Conservation (phyloP, 2,797 vertebrate genomes). For the Notoglanidium macrostoma region DNA sequence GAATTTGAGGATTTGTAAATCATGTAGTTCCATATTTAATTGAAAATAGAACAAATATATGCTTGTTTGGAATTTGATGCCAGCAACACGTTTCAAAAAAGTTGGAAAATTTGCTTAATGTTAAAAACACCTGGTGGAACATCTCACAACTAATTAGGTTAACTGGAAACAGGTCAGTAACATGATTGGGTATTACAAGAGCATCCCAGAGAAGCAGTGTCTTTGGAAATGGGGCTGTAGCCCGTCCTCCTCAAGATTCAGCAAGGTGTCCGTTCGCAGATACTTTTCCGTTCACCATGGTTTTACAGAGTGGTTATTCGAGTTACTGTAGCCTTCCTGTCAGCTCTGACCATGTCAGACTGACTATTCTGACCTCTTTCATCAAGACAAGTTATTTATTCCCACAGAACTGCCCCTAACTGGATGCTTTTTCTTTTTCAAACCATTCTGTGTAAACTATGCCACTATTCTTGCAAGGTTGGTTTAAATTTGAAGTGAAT, state of each 20-base stretch:
- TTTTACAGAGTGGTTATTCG: background rate
- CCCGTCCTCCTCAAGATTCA: background rate
- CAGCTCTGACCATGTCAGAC: background rate
- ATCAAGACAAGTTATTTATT: background rate
- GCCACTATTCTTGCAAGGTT: background rate
- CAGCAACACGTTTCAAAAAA: too few relatives aligned
- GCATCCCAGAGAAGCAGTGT: too few relatives aligned
- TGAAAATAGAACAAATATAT: too few relatives aligned
- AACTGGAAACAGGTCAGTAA: too few relatives aligned
- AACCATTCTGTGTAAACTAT: background rate
- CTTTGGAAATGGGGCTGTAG: background rate
- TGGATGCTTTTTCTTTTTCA: background rate
- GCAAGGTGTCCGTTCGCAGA: background rate
- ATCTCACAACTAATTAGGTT: too few relatives aligned
- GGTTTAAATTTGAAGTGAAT: background rate
- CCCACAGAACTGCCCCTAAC: too few relatives aligned
- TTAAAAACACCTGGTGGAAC: too few relatives aligned
- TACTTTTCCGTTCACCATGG: background rate
- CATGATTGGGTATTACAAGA: too few relatives aligned
- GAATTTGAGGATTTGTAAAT: too few relatives aligned
- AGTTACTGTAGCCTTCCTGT: background rate
- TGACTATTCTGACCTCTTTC: background rate
- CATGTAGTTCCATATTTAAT: too few relatives aligned
- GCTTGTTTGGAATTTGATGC: too few relatives aligned
- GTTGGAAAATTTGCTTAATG: too few relatives aligned